Conservation (phyloP, 2,888 invertebrate species). For the Gastracanthus pulcherrimus region DNA sequence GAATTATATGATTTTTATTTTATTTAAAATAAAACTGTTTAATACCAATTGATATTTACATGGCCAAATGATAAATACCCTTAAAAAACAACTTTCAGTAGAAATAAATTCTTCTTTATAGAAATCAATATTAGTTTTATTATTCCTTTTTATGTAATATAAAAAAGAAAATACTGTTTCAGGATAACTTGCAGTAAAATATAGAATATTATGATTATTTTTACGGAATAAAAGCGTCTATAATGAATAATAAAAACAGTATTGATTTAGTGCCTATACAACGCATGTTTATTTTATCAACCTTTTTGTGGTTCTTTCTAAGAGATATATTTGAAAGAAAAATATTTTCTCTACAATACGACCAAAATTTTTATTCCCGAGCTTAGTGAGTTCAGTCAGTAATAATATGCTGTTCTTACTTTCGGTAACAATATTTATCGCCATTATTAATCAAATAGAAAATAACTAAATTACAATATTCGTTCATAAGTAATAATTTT, state of each 20-base stretch:
- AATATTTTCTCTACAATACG: neutral
- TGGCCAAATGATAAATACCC: too few relatives aligned
- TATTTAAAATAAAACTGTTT: too few relatives aligned
- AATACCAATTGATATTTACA: too few relatives aligned
- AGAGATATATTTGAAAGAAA: neutral
- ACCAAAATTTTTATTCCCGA: neutral
- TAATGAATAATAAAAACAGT: neutral
- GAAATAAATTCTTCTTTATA: neutral
- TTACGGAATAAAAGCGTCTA: neutral
- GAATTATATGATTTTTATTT: too few relatives aligned
- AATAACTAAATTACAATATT: too few relatives aligned
- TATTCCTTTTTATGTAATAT: neutral
- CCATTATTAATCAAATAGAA: too few relatives aligned
- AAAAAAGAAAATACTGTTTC: neutral
- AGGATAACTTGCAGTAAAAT: neutral
- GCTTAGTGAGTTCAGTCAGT: neutral
- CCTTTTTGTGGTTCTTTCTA: neutral
- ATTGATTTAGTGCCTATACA: neutral
- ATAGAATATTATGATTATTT: neutral
- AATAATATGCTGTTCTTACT: neutral
- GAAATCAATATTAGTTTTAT: neutral
- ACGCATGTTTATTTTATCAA: neutral
- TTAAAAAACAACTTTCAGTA: neutral
- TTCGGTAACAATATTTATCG: too few relatives aligned
- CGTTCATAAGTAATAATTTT: too few relatives aligned